These are phyloP conservation scores for Epizoanthus rinbou DNA, from an alignment of 92 coral and sea anemone genomes.

Conservation along the genomic window DNA sequence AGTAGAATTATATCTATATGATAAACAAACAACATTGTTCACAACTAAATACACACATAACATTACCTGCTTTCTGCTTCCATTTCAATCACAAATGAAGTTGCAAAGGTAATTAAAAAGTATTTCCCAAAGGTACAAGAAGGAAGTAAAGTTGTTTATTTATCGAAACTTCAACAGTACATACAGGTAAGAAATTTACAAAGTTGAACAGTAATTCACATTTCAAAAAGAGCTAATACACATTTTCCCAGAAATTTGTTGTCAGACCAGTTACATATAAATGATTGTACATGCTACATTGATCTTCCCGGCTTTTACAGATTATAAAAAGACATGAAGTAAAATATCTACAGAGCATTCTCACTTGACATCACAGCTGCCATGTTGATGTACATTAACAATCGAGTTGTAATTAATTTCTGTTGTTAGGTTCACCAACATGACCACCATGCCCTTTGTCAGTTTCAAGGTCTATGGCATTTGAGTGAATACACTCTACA, in stretches of 20 bases:
- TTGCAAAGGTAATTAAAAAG: background rate
- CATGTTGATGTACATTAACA: too few relatives aligned
- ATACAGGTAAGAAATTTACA: background rate
- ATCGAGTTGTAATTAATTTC: too few relatives aligned
- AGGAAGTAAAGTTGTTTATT: conserved; percentile 13
- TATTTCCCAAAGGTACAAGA: conserved; percentile 21
- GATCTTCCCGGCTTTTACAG: too few relatives aligned
- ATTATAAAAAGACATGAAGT: too few relatives aligned
- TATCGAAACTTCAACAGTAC: conserved; percentile 14
- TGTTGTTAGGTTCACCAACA: too few relatives aligned
- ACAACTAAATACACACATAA: background rate
- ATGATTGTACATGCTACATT: background rate
- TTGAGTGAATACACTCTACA: too few relatives aligned
- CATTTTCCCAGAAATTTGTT: background rate
- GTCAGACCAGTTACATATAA: background rate
- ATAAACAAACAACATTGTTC: background rate
- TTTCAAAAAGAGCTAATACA: background rate
- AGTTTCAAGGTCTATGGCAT: too few relatives aligned
- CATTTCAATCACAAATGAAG: background rate
- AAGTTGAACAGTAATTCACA: too few relatives aligned
- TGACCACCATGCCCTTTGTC: too few relatives aligned
- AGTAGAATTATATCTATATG: background rate
- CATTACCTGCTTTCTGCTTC: conserved; percentile 1
- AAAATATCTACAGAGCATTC: too few relatives aligned
- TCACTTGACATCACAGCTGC: too few relatives aligned